These are phyloP conservation scores for Eurois occulta DNA, from an alignment of 2,888 invertebrate species.

Conservation along the genomic window DNA sequence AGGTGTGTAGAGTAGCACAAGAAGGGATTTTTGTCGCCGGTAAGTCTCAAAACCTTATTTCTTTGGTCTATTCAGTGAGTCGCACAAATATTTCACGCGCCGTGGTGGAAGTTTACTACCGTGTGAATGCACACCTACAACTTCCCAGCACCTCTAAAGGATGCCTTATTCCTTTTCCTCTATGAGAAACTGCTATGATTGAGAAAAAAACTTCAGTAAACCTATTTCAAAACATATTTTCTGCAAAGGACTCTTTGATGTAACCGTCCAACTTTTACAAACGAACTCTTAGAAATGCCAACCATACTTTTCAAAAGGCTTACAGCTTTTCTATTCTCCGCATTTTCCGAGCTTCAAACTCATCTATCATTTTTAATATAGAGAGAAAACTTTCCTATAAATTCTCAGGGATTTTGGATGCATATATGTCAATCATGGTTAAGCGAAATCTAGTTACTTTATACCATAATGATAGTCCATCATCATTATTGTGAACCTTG, in stretches of 20 bases:
- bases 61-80: background rate
- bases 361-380: conserved; percentile 33
- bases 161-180: background rate
- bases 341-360: conserved; percentile 13
- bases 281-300: conserved; percentile 8
- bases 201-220: background rate
- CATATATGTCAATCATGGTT: conserved; percentile 20
- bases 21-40: conserved; percentile 28
- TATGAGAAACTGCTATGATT: background rate
- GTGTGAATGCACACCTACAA: background rate
- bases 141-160: background rate
- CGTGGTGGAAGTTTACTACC: background rate
- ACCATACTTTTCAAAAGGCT: conserved; percentile 12
- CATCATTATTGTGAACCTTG: background rate
- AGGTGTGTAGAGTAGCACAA: conserved; percentile 14
- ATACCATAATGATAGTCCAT: background rate
- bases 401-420: background rate
- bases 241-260: conserved; percentile 16
- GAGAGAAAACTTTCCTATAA: conserved; percentile 11
- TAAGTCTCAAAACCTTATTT: background rate
- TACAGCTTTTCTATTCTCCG: conserved; percentile 5
- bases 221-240: conserved; percentile 4
- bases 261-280: conserved; percentile 10
- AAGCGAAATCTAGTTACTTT: background rate
- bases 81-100: background rate